These are phyloP conservation scores for Zenarchopterus dispar DNA, from an alignment of 2,797 vertebrate genomes.

Conservation along the genomic window DNA sequence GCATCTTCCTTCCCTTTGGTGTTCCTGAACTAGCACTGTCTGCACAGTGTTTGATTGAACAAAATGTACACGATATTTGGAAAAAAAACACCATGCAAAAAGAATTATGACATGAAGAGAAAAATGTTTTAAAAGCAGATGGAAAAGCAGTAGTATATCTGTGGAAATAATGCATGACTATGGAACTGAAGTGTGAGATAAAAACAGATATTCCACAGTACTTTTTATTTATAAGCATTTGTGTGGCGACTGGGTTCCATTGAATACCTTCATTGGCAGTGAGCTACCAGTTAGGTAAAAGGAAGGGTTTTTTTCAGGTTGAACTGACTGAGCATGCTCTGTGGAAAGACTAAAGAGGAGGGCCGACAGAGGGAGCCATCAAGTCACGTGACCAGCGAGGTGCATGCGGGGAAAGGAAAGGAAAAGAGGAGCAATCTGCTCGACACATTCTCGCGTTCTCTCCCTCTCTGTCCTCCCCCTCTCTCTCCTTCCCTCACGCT, in stretches of 20 bases:
- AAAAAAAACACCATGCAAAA: too few species aligned
- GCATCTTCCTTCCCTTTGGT: too few species aligned
- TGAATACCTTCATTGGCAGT: slow-evolving; percentile 31
- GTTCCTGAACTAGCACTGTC: too few species aligned
- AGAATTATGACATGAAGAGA: neutral
- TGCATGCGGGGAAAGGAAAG: slow-evolving; percentile 82
- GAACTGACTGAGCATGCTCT: slow-evolving; percentile 82
- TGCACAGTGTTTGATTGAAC: neutral
- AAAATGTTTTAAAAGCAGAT: neutral
- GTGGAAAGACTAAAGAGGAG: slow-evolving; percentile 77
- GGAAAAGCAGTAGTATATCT: too few species aligned
- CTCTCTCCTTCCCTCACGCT: slow-evolving; percentile 15
- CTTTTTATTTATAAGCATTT: neutral
- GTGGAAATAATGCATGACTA: neutral
- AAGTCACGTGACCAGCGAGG: slow-evolving; percentile 81
- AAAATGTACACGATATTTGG: neutral
- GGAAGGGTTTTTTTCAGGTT: slow-evolving; percentile 63
- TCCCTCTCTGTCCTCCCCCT: slow-evolving; percentile 17
- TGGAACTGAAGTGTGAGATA: neutral
- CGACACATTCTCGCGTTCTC: slow-evolving; percentile 70
- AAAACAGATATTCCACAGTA: neutral
- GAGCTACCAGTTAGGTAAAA: slow-evolving; percentile 70
- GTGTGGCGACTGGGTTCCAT: slow-evolving; percentile 1
- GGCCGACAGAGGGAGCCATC: slow-evolving; percentile 84
- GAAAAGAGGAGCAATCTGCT: slow-evolving; percentile 81